phyloP scores from a whole-genome alignment of 2,113 vertebrate species.

The Microtus richardsoni region DNA sequence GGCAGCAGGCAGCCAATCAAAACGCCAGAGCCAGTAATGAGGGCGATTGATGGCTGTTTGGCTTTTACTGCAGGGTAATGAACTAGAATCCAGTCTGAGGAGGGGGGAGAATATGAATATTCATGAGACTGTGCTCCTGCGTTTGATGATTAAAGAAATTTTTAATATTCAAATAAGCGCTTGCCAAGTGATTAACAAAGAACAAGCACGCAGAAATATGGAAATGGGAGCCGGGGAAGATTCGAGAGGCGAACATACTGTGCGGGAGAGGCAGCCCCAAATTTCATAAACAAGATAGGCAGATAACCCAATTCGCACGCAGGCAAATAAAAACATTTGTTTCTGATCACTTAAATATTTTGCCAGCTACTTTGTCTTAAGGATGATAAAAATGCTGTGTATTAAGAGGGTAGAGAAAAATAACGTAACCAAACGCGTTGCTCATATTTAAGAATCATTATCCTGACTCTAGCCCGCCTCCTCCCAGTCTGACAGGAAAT shows the following conservation, averaged over 20 bases:
- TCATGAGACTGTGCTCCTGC: constrained; percentile 97
- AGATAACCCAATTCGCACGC: constrained; percentile 88
- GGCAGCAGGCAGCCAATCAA: constrained; percentile 93
- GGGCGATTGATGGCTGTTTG: constrained; percentile 98
- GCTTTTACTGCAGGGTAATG: constrained; percentile 98
- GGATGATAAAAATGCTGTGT: constrained; percentile 76
- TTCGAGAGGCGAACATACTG: constrained; percentile 88
- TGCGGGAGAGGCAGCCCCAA: constrained; percentile 87
- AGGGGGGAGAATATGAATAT: constrained; percentile 97
- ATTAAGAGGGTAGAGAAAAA: not conserved
- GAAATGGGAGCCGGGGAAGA: constrained; percentile 93
- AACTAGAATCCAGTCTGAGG: constrained; percentile 97
- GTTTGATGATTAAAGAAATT: constrained; percentile 99
- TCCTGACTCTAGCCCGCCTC: constrained; percentile 10
- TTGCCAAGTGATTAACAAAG: constrained; percentile 99
- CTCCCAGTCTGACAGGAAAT: constrained; percentile 56
- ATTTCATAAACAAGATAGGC: constrained; percentile 90
- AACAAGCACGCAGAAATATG: constrained; percentile 96
- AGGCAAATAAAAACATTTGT: constrained; percentile 85
- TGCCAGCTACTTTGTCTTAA: constrained; percentile 87
- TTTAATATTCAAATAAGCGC: constrained; percentile 99
- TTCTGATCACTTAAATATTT: constrained; percentile 85
- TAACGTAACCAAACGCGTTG: constrained; percentile 56
- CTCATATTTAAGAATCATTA: constrained; percentile 51
- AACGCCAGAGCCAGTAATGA: constrained; percentile 92